These are phyloP conservation scores for Diaperis boleti DNA, from an alignment of 2,888 invertebrate genomes.

Conservation along the genomic window DNA sequence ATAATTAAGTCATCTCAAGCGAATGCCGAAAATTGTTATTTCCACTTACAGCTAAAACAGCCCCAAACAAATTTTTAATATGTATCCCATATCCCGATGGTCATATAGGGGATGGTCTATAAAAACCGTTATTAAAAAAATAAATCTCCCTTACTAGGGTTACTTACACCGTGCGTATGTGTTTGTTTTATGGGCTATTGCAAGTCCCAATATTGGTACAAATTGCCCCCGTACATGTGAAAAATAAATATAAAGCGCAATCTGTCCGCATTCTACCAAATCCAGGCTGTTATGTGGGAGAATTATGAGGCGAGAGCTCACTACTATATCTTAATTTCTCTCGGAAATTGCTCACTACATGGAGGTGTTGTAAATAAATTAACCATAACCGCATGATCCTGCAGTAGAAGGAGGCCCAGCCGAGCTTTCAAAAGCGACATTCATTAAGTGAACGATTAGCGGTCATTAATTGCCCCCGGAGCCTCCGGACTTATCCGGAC, in stretches of 20 bases:
- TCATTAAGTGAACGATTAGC: constrained; percentile 49
- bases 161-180: constrained; percentile 51
- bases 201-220: constrained; percentile 62
- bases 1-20: too few relatives aligned
- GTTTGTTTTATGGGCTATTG: constrained; percentile 60
- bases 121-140: constrained; percentile 50
- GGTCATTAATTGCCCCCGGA: constrained; percentile 47
- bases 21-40: too few relatives aligned
- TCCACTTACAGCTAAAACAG: too few relatives aligned
- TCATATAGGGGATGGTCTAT: not conserved
- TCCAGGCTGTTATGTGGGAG: constrained; percentile 55
- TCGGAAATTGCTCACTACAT: constrained; percentile 30
- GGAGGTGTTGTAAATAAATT: constrained; percentile 34
- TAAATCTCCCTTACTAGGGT: constrained; percentile 48
- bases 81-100: too few relatives aligned
- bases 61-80: too few relatives aligned
- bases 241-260: constrained; percentile 63
- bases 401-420: not conserved
- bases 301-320: constrained; percentile 43
- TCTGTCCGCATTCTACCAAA: constrained; percentile 62
- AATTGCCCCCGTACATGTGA: constrained; percentile 61
- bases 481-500: constrained; percentile 46
- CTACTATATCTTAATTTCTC: constrained; percentile 42
- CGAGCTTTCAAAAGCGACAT: constrained; percentile 40
- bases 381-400: constrained; percentile 12